These are phyloP conservation scores for Thunnus maccoyii DNA, from an alignment of 2,113 vertebrate species.

Conservation along the genomic window DNA sequence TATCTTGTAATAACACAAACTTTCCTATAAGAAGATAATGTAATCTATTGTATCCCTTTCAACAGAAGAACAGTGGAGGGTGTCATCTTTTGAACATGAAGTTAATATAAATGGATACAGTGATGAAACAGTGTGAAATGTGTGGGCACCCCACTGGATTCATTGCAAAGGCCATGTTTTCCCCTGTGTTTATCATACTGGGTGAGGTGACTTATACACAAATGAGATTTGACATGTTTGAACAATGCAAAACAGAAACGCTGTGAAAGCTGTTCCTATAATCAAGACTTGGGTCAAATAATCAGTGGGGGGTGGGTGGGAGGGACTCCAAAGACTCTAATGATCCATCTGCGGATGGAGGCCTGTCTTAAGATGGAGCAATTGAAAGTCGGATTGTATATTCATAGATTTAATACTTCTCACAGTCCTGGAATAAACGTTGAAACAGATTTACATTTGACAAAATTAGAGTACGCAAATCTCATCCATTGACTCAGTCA, in stretches of 20 bases:
- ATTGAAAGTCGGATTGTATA: slow-evolving; percentile 6
- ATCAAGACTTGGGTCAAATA: slow-evolving; percentile 46
- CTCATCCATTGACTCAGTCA: slow-evolving; percentile 14
- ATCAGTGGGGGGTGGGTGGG: not conserved
- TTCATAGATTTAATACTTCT: not conserved
- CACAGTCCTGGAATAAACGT: slow-evolving; percentile 22
- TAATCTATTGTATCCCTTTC: slow-evolving; percentile 41
- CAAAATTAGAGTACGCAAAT: slow-evolving; percentile 34
- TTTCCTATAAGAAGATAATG: slow-evolving; percentile 8
- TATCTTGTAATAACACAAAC: slow-evolving; percentile 53
- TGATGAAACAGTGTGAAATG: slow-evolving; percentile 76
- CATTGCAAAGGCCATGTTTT: slow-evolving; percentile 35
- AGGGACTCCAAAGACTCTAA: slow-evolving; percentile 21
- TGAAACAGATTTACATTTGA: slow-evolving; percentile 34
- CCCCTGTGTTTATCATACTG: slow-evolving; percentile 29
- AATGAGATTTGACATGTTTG: slow-evolving; percentile 64
- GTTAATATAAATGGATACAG: slow-evolving; percentile 58
- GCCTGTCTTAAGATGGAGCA: slow-evolving; percentile 6
- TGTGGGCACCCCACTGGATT: slow-evolving; percentile 30
- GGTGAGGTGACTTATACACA: slow-evolving; percentile 28
- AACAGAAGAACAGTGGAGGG: slow-evolving; percentile 14
- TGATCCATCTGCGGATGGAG: slow-evolving; percentile 13
- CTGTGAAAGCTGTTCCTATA: slow-evolving; percentile 25
- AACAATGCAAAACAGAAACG: slow-evolving; percentile 51
- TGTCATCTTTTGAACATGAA: slow-evolving; percentile 42